Percentiles rank a stretch among this genome's conserved stretches.
phyloP scores from a whole-genome alignment of 35 echinoderm and acorn worm species.

The Apostichopus californicus region DNA sequence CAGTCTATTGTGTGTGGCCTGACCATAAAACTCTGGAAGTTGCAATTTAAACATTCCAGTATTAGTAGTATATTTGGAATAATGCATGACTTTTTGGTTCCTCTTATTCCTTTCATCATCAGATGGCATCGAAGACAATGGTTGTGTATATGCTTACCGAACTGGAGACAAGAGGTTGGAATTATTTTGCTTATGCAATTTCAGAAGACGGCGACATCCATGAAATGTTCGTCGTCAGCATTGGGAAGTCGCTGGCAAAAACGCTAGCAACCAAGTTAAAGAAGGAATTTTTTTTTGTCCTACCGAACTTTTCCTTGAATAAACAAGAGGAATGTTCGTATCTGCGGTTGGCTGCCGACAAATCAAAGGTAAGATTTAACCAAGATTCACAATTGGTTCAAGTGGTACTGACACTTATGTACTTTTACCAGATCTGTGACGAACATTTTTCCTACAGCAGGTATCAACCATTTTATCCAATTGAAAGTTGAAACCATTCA shows the following conservation, averaged over 20 bases:
- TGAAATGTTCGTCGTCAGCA: not conserved
- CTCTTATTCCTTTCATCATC: not conserved
- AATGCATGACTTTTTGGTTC: not conserved
- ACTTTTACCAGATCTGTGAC: not conserved
- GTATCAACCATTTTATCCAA: not conserved
- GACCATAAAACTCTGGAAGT: constrained; percentile 1
- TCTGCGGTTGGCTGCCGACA: not conserved
- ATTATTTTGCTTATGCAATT: not conserved
- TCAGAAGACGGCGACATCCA: not conserved
- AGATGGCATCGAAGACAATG: constrained; percentile 8
- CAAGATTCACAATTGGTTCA: too few species aligned
- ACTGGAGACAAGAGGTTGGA: not conserved
- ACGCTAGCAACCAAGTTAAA: not conserved
- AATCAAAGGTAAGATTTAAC: constrained; percentile 16
- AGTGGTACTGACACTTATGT: not conserved
- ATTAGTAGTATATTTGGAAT: not conserved
- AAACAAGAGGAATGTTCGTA: constrained; percentile 18
- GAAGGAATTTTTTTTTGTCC: not conserved
- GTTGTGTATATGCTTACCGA: not conserved
- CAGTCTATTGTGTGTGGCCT: constrained; percentile 12
- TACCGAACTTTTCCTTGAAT: not conserved
- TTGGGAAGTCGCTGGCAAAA: not conserved
- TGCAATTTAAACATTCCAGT: not conserved
- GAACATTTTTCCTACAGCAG: not conserved
- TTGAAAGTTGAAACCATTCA: not conserved